Percentiles rank a stretch among this genome's conserved stretches.
Evolutionary conservation across 2,888 invertebrate genomes (phyloP).

Genomic region (Drosophila acutilabella): DNA sequence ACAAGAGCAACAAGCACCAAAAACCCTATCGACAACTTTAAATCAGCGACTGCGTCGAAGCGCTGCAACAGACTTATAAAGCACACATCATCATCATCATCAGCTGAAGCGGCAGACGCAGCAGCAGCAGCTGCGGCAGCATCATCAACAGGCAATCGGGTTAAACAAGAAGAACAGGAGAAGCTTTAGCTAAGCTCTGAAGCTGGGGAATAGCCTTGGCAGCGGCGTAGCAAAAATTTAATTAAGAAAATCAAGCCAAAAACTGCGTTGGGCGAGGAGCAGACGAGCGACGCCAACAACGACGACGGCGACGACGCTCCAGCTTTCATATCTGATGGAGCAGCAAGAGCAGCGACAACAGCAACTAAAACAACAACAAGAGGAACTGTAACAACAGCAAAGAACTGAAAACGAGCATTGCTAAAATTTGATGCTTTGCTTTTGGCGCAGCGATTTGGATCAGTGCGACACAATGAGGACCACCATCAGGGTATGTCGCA

Average conservation of each 20-base stretch:
- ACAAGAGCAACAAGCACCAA: constrained; percentile 62
- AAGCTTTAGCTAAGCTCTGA: constrained; percentile 38
- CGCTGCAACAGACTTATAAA: constrained; percentile 71
- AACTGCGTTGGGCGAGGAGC: constrained; percentile 72
- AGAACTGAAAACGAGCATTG: constrained; percentile 73
- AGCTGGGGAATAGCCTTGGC: constrained; percentile 68
- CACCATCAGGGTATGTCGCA: constrained; percentile 68
- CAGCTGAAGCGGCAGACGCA: constrained; percentile 43
- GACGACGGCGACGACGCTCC: constrained; percentile 71
- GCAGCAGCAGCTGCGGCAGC: constrained; percentile 32
- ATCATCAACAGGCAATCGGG: constrained; percentile 58
- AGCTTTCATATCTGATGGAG: constrained; percentile 81
- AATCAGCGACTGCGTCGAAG: constrained; percentile 71
- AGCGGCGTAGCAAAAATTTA: constrained; percentile 80
- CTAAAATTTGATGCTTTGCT: constrained; percentile 76
- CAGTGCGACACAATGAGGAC: constrained; percentile 79
- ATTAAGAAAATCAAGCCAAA: constrained; percentile 81
- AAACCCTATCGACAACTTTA: constrained; percentile 64
- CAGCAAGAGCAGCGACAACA: constrained; percentile 70
- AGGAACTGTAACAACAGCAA: constrained; percentile 29
- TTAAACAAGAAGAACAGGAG: constrained; percentile 51
- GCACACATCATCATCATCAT: constrained; percentile 75
- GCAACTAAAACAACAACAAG: constrained; percentile 50
- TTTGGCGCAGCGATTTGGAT: constrained; percentile 66
- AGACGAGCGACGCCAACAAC: constrained; percentile 61